Evolutionary conservation across 2,797 vertebrate species (phyloP), one percentile per base, ranked within the genome.

Genomic region (Cyprinella venusta): DNA sequence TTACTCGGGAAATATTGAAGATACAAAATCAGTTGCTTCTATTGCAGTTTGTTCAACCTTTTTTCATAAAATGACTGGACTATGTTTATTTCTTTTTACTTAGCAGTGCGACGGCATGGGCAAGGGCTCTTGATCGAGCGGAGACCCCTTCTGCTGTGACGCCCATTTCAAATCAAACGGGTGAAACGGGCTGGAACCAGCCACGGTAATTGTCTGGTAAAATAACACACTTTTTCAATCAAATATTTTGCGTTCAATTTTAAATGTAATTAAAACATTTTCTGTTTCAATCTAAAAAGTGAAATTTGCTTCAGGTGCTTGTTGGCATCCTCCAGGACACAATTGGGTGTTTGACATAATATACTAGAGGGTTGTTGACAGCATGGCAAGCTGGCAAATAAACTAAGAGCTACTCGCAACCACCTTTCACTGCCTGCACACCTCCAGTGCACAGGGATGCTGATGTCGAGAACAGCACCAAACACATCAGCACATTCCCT

Each of bases 401-500:
- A 56, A 74, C 71, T 52, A 72, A 33, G 48, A 72, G 18, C 26
- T 52, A 21, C 48, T 72, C 33, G 16, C 45, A 72, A 33, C 42
- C 8, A 13, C 16, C 48, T 33, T 72, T 33, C 70, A 52, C 45
- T 52, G 48, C 45, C 48, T 71, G 1, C 8, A 12, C 26, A 50
- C 15, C 42, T 71, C 24, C 16, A 50, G 45, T 30, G 24, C 42
- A 71, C 69, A 50, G 8, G 2, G 45, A 50, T 50, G 70, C 26
- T 52, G 70, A 33, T 72, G 69, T 50, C 21, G 45, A 52, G 70
- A 21, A 72, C 70, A 12, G 45, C 71, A 74, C 71, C 15, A 8
- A 56, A 56, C n/a, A 54, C 71, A 74, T 74, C 71, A 56, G 71
- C 71, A 74, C 71, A 54, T 33, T 15, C 71, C 19, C 48, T 36